A percentile compares a stretch with the other conserved stretches of the same genome.
phyloP scores from a whole-genome alignment of 1,140 invertebrate species.

The Ceratina calcarata region DNA sequence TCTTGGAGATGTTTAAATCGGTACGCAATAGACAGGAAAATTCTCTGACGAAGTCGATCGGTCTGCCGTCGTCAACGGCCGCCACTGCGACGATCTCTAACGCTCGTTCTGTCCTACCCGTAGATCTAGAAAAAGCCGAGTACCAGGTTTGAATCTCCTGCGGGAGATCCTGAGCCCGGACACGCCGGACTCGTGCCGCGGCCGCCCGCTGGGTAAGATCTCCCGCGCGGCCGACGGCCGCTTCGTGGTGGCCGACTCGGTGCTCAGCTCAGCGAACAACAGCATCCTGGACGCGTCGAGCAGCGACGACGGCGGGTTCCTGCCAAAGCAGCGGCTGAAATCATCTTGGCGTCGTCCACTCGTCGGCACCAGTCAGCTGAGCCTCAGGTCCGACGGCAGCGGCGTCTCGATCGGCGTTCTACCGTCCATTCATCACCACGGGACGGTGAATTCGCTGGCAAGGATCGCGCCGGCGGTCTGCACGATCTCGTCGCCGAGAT shows the following conservation, averaged over 20 bases:
- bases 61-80: neutral
- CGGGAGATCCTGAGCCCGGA: slow-evolving; percentile 82
- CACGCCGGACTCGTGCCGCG: slow-evolving; percentile 80
- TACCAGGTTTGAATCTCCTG: slow-evolving; percentile 92
- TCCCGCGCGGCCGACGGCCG: slow-evolving; percentile 87
- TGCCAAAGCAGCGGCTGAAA: slow-evolving; percentile 82
- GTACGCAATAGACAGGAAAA: neutral
- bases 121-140: slow-evolving; percentile 95
- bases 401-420: slow-evolving; percentile 80
- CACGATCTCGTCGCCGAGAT: slow-evolving; percentile 79
- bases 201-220: slow-evolving; percentile 83
- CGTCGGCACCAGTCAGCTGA: slow-evolving; percentile 85
- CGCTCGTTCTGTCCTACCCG: slow-evolving; percentile 67
- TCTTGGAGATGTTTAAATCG: neutral
- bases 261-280: slow-evolving; percentile 82
- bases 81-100: slow-evolving; percentile 47
- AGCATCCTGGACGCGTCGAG: slow-evolving; percentile 86
- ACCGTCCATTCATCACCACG: slow-evolving; percentile 69
- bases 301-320: slow-evolving; percentile 92
- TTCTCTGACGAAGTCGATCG: slow-evolving; percentile 42
- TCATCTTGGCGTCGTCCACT: slow-evolving; percentile 86
- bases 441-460: slow-evolving; percentile 67
- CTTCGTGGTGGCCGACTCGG: slow-evolving; percentile 86
- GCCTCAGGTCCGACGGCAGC: slow-evolving; percentile 85
- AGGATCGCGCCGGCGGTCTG: slow-evolving; percentile 71